Evolutionary conservation across 2,888 invertebrate species (phyloP).

Genomic region (Spisula solida): DNA sequence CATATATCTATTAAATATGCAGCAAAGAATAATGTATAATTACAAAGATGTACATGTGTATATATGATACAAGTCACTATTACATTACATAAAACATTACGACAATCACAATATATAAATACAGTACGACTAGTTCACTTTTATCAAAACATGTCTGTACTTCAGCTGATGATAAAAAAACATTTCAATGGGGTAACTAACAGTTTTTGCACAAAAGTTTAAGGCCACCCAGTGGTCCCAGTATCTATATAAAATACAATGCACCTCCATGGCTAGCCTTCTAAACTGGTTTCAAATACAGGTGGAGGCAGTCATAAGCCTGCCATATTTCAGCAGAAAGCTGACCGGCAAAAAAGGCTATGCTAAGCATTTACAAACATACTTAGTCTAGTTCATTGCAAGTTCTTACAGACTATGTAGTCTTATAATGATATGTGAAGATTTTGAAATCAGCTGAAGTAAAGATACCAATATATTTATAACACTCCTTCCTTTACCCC

Average conservation of each 20-base stretch:
- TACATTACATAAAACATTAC: not conserved
- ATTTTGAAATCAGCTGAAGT: not conserved
- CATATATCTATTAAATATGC: not conserved
- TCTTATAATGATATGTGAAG: not conserved
- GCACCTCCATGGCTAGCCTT: too few relatives aligned
- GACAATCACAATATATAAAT: not conserved
- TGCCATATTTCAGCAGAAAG: too few relatives aligned
- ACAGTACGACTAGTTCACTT: not conserved
- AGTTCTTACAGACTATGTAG: too few relatives aligned
- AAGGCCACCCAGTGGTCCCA: too few relatives aligned
- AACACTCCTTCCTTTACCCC: slow-evolving; percentile 13
- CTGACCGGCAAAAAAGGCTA: too few relatives aligned
- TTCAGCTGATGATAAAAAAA: not conserved
- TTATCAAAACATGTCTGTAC: not conserved
- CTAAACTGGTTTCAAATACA: too few relatives aligned
- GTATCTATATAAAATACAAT: too few relatives aligned
- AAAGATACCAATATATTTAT: not conserved
- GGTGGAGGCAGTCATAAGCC: too few relatives aligned
- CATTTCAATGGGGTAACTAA: too few relatives aligned
- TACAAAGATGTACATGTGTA: not conserved
- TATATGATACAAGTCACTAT: not conserved
- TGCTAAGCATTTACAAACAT: too few relatives aligned
- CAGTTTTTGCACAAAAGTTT: too few relatives aligned
- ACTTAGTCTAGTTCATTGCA: too few relatives aligned
- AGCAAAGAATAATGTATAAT: not conserved